Evolutionary conservation across 2,797 vertebrate species (phyloP).

Genomic region (Carduelis carduelis): DNA sequence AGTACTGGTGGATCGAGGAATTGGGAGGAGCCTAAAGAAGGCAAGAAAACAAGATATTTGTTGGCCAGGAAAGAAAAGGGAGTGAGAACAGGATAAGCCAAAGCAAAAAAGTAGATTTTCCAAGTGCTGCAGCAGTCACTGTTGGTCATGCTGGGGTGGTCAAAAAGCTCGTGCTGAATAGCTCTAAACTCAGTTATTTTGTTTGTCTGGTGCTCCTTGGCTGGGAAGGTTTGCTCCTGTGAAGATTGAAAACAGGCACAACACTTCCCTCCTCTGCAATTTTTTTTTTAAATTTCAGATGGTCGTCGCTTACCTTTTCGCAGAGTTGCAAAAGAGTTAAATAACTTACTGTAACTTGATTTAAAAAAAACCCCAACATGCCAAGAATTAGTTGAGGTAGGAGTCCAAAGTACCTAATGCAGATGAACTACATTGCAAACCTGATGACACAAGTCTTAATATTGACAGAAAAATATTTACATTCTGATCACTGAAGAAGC

Average conservation of each 20-base stretch:
- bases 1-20: fast-evolving
- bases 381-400: neutral
- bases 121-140: neutral
- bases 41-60: neutral
- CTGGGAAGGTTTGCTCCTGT: neutral
- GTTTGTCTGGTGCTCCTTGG: neutral
- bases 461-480: neutral
- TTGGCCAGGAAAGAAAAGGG: neutral
- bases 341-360: neutral
- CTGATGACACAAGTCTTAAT: neutral
- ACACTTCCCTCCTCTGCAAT: neutral
- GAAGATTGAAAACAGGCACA: neutral
- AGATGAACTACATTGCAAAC: neutral
- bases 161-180: neutral
- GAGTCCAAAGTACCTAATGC: neutral
- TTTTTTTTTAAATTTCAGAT: neutral
- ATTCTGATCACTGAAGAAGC: neutral
- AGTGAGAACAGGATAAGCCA: neutral
- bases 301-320: neutral
- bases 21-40: neutral
- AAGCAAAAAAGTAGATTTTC: neutral
- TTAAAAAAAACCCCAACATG: neutral
- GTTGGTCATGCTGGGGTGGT: neutral
- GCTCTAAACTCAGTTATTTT: neutral
- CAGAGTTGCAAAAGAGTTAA: neutral